Base-by-base conservation (phyloP, 2,888 invertebrate genomes). In the Conus canariensis region DNA sequence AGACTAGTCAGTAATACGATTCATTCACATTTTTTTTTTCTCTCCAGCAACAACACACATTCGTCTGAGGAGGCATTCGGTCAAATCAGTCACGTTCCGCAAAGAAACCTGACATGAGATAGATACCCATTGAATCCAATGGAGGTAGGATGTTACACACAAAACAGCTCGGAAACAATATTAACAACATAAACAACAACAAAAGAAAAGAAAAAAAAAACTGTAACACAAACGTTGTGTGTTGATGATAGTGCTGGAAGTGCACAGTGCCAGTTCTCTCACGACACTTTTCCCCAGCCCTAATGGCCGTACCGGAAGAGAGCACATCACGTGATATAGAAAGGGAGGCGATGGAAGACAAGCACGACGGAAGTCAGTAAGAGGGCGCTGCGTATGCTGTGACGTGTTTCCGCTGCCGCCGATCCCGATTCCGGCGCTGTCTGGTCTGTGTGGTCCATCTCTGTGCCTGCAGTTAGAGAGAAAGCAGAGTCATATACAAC, bases 391-490 rank as follows among this genome's bases (percentile, higher is more conserved):
- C n/a, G n/a, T 56, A 67, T 60, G 19, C 58, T 74, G 87, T 87
- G 74, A 56, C 74, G 87, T 58, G 30, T 22, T 45, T 74, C 56
- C n/a, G 70, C 25, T 12, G 87, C n/a, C 7, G 87, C 58, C 22
- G 87, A 74, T 30, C 45, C 67, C 0, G 58, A 74, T 19, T 10
- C 70, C 12, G 10, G 74, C 30, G 60, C 86, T 7, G 87, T 74
- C n/a, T 87, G 67, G 70, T 87, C 74, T 58, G 87, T 87, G 56
- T 70, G 74, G 58, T 87, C 87, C 87, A 67, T 70, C 87, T 87
- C 87, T 87, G 87, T 87, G 45, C 87, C 87, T 87, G 87, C 87
- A 70, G 87, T 87, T 8, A 74, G 70, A 74, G 74, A 74, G 87
- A 87, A 87, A 87, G 6, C 70, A 87, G 58, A 87, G 67, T 86